Evolutionary conservation across 2,113 vertebrate genomes (phyloP).

Genomic region (Capreolus pygargus): DNA sequence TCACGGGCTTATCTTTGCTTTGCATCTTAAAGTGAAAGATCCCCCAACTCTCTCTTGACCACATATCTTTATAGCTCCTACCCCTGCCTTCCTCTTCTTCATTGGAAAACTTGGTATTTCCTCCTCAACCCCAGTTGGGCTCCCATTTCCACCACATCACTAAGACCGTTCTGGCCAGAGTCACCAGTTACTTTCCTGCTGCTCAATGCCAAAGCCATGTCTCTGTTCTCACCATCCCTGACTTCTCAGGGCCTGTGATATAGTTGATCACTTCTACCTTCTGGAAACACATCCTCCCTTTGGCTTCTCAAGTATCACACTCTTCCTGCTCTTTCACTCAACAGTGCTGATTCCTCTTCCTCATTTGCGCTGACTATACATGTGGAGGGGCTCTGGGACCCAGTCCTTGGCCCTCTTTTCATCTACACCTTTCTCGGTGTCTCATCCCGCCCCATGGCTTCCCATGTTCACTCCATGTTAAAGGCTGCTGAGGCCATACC

Average conservation of each 20-base stretch:
- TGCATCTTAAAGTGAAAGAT: neutral
- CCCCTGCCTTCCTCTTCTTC: neutral
- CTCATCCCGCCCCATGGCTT: neutral
- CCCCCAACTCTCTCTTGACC: neutral
- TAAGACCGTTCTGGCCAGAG: neutral
- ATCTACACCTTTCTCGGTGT: neutral
- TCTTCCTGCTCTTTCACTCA: neutral
- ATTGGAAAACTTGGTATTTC: neutral
- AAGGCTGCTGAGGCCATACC: neutral
- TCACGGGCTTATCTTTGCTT: neutral
- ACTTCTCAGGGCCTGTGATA: neutral
- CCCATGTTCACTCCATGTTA: neutral
- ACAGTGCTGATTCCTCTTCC: neutral
- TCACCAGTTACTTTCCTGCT: neutral
- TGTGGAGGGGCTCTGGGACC: accelerated
- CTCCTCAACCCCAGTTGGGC: neutral
- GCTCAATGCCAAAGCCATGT: neutral
- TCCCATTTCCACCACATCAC: neutral
- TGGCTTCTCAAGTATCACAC: neutral
- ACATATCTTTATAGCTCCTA: neutral
- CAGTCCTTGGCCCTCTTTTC: neutral
- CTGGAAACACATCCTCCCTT: neutral
- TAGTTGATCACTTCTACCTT: neutral
- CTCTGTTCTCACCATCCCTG: neutral
- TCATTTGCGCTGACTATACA: neutral